phyloP scores from a whole-genome alignment of 2,888 invertebrate genomes.

The Nipponacmea schrenckii region DNA sequence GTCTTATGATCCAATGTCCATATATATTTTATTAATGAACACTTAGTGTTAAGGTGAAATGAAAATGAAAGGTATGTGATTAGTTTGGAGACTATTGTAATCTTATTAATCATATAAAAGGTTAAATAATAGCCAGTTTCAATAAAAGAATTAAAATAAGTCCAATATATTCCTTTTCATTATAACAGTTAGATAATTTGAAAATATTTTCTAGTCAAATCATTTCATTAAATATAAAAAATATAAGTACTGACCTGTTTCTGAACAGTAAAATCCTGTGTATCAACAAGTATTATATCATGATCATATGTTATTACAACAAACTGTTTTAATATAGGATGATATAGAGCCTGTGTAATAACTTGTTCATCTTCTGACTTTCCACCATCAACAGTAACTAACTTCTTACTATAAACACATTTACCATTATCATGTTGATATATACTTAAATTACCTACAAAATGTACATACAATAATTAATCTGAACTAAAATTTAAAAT shows the following conservation, averaged over 20 bases:
- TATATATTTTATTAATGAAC: too few relatives aligned
- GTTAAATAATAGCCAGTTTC: too few relatives aligned
- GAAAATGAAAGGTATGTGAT: too few relatives aligned
- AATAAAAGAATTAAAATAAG: too few relatives aligned
- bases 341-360: conserved; percentile 77
- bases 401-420: conserved; percentile 76
- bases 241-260: conserved; percentile 46
- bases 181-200: neutral
- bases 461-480: neutral
- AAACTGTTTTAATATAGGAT: conserved; percentile 73
- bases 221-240: neutral
- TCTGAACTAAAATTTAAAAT: too few relatives aligned
- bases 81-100: too few relatives aligned
- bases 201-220: neutral
- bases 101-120: too few relatives aligned
- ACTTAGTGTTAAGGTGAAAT: too few relatives aligned
- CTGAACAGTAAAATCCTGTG: conserved; percentile 66
- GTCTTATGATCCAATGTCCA: too few relatives aligned
- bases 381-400: conserved; percentile 21
- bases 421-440: conserved; percentile 78
- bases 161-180: too few relatives aligned
- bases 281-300: conserved; percentile 84
- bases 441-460: conserved; percentile 73
- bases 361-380: conserved; percentile 74
- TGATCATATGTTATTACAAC: conserved; percentile 85